Evolutionary conservation across 1,140 invertebrate genomes (phyloP).

Genomic region (Camponotus vicinus): DNA sequence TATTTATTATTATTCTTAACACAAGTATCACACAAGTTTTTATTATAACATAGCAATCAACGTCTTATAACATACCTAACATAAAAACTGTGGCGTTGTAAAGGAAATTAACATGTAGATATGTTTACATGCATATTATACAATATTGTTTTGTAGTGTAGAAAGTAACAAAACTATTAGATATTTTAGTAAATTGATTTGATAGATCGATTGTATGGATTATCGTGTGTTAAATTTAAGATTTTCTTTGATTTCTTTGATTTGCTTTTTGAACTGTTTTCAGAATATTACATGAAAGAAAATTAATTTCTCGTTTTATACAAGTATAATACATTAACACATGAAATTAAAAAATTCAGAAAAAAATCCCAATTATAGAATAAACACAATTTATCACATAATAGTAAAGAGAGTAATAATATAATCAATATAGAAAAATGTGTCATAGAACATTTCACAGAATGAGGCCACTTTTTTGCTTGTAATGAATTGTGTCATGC

Average conservation of each 20-base stretch:
- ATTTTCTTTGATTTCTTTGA: constrained; percentile 7
- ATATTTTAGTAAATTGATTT: constrained; percentile 36
- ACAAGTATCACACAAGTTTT: constrained; percentile 74
- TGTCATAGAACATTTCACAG: constrained; percentile 11
- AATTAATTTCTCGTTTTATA: background rate
- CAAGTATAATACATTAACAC: background rate
- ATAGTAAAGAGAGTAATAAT: background rate
- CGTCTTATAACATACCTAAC: constrained; percentile 11
- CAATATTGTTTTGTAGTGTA: constrained; percentile 13
- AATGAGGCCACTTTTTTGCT: constrained; percentile 1
- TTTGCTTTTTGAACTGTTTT: constrained; percentile 26
- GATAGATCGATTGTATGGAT: background rate
- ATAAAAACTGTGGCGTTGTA: constrained; percentile 59
- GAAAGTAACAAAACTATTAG: constrained; percentile 49
- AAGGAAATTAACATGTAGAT: constrained; percentile 51
- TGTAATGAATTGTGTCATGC: constrained; percentile 24
- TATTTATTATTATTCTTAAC: constrained; percentile 65
- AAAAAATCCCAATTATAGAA: constrained; percentile 16
- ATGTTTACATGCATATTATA: constrained; percentile 26
- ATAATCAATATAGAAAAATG: constrained; percentile 26
- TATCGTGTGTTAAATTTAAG: constrained; percentile 37
- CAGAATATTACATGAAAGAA: background rate
- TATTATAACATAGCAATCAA: constrained; percentile 51
- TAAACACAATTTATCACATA: constrained; percentile 6
- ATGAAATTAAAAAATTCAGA: constrained; percentile 18